phyloP scores from a whole-genome alignment of 2,797 vertebrate species.

The Tachyglossus aculeatus region DNA sequence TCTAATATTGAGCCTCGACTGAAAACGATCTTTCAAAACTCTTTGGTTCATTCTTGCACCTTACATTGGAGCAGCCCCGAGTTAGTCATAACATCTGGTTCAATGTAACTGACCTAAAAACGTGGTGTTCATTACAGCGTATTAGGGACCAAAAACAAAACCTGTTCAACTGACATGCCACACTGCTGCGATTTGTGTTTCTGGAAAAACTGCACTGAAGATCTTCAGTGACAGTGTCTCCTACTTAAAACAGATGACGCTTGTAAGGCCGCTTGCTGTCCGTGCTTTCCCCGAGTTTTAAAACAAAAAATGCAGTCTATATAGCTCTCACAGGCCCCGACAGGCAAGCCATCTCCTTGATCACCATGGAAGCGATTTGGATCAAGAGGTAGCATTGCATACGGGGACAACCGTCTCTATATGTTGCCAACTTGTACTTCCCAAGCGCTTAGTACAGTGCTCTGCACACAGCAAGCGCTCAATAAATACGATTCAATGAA shows the following conservation, averaged over 20 bases:
- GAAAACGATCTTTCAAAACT: too few species aligned
- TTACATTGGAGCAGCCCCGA: too few species aligned
- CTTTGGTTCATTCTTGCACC: too few species aligned
- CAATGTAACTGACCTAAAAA: constrained; percentile 16
- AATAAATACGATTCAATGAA: too few species aligned
- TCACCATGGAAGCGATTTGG: neutral
- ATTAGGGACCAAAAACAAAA: neutral
- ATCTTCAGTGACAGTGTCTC: too few species aligned
- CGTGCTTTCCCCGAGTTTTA: constrained; percentile 1
- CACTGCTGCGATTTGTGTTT: neutral
- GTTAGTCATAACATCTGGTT: neutral
- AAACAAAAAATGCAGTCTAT: neutral
- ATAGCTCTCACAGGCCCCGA: neutral
- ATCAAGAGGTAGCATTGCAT: neutral
- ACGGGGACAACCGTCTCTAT: neutral
- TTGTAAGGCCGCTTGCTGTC: neutral
- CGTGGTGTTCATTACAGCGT: constrained; percentile 8
- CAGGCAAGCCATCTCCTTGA: constrained; percentile 6
- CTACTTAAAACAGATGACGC: neutral
- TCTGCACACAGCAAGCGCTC: too few species aligned
- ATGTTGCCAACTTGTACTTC: too few species aligned
- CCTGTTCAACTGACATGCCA: neutral
- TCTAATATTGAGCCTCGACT: too few species aligned
- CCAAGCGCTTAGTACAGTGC: too few species aligned
- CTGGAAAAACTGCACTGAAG: neutral